Conservation (phyloP, 1,140 invertebrate genomes). For the Bombus consobrinus region DNA sequence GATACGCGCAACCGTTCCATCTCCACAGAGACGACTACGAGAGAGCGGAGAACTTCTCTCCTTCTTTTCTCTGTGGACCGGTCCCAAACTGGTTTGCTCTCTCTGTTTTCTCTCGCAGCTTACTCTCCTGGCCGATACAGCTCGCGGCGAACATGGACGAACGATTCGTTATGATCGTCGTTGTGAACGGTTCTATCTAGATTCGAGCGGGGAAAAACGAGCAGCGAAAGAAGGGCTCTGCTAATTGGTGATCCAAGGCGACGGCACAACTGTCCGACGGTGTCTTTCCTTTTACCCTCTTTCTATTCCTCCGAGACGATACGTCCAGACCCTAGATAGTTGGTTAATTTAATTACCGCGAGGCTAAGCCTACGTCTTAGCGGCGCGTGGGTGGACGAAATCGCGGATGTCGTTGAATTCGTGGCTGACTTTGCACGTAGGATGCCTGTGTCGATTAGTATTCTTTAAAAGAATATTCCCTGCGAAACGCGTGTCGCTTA, state of each 20-base stretch:
- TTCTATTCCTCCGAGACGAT: slow-evolving; percentile 28
- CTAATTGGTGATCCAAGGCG: slow-evolving; percentile 65
- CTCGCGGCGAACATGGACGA: slow-evolving; percentile 61
- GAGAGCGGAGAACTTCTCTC: background rate
- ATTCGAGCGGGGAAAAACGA: slow-evolving; percentile 56
- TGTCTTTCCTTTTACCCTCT: slow-evolving; percentile 28
- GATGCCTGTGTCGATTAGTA: background rate
- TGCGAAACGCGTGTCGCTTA: background rate
- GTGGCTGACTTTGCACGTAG: background rate
- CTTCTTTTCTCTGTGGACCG: slow-evolving; percentile 39
- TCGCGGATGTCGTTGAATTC: background rate
- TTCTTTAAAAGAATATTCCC: background rate
- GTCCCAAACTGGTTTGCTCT: slow-evolving; percentile 63
- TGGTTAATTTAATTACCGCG: slow-evolving; percentile 52
- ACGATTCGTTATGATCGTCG: slow-evolving; percentile 69
- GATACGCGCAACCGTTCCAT: slow-evolving; percentile 60
- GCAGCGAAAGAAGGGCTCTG: slow-evolving; percentile 29
- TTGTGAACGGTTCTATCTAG: slow-evolving; percentile 58
- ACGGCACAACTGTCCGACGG: slow-evolving; percentile 46
- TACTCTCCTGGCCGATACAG: slow-evolving; percentile 13
- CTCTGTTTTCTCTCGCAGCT: slow-evolving; percentile 28
- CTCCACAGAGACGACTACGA: slow-evolving; percentile 23
- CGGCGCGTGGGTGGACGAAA: background rate
- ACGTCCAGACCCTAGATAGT: slow-evolving; percentile 32
- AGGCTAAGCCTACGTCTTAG: background rate